Evolutionary conservation across 2,797 vertebrate species (phyloP), one percentile per base, ranked within the genome.

Genomic region (Florisuga fusca): DNA sequence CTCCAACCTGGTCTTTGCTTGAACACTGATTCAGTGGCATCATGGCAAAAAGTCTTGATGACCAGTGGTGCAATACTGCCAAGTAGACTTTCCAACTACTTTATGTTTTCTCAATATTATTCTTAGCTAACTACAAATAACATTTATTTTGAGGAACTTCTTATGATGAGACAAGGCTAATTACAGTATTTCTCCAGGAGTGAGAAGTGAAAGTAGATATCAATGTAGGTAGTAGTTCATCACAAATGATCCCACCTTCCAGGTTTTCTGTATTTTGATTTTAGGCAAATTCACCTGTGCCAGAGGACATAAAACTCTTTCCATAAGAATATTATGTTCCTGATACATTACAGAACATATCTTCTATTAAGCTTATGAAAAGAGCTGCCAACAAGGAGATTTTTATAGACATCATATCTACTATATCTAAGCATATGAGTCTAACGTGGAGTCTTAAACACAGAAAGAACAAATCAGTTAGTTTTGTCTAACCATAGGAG

Each of bases 21-120:
- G 19, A 25, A 50, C 10, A 57, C 3, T 0, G 0, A 9, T 82
- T 82, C 78, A 25, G 9, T 19, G 16, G 15, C 7, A 31, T 50
- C 8, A 16, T 7, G 23, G 10, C 6, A 87, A 64, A 84, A 62
- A 51, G 9, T 54, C 46, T 34, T 58, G 3, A 15, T n/a, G 38
- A 4, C 26, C 8, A 41, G 9, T 20, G 7, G 8, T 58, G 51
- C 69, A 69, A 54, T 51, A 8, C 10, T 59, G n/a, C 4, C n/a
- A 78, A 10, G 3, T 26, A 55, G 18, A 43, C 34, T 77, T 86
- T 63, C 7, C 34, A 62, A 12, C 7, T 54, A 19, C 48, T 89
- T 64, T 14, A 36, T 2, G 51, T 50, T 61, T 66, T 16, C 10
- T 67, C 20, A 46, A 3, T 20, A 63, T 46, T 9, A 38, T 38